Base-by-base conservation (phyloP, 2,888 invertebrate genomes). In the Vanessa cardui region DNA sequence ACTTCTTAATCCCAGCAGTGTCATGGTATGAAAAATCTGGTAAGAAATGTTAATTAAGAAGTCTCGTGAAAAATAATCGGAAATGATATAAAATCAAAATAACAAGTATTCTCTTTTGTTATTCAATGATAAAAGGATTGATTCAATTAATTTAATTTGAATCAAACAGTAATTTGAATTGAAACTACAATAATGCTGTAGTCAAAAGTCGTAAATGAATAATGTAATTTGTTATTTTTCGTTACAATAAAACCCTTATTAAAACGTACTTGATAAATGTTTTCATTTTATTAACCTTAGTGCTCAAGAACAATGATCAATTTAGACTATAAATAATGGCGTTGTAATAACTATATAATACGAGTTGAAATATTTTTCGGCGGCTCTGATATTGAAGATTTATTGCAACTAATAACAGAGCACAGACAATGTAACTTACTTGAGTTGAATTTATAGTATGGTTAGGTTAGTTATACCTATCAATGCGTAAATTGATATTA, bases 371-470 rank as follows among this genome's bases (percentile, higher is more conserved):
- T 58, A 50, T 65, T 67, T 68, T 73, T 67, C 64, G 62, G 73
- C 45, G 45, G 72, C 69, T 75, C 77, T 77, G 81, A 85, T 84
- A 79, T 75, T 74, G 74, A 73, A 76, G 77, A 86, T 88, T 88
- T 88, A 88, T 82, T 80, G 82, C 78, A 74, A 76, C 78, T 87
- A 87, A 88, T 88, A 86, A 84, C 79, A 77, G 76, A 76, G 79
- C 77, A 72, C 78, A 75, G 72, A 73, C 72, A 69, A 73, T 67
- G 69, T 72, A 68, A 64, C 59, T 70, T 66, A 68, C 69, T 71
- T 56, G 20, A 56, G 26, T 68, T 52, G 59, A 66, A 44, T 61
- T 71, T 72, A 68, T 70, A 68, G 26, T 5, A 26, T 26, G 26
- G n/a, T 26, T 26, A 26, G 5, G 26, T 26, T 26, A 26, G 69